Conservation (phyloP, 1,140 invertebrate genomes). For the Drosophila persimilis region DNA sequence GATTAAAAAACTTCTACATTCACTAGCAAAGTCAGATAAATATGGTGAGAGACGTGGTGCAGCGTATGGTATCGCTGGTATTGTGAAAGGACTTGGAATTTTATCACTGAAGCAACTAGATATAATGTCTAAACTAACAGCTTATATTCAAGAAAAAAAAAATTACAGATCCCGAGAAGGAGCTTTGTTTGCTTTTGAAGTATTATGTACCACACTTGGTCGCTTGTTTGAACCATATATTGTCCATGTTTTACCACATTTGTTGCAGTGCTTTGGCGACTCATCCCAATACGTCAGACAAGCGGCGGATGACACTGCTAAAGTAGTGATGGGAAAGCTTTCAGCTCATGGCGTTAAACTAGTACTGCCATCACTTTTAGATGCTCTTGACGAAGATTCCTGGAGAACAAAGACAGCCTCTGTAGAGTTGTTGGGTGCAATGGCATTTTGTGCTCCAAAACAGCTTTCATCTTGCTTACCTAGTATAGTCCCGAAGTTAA, state of each 20-base stretch:
- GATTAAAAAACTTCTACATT: constrained; percentile 93
- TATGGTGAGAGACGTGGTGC: constrained; percentile 96
- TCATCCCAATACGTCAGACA: constrained; percentile 94
- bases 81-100: constrained; percentile 98
- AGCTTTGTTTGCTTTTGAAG: constrained; percentile 98
- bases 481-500: constrained; percentile 98
- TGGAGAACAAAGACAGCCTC: constrained; percentile 99
- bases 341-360: constrained; percentile 98
- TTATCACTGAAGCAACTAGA: constrained; percentile 97
- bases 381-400: constrained; percentile 97
- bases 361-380: constrained; percentile 94
- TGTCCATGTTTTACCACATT: constrained; percentile 96
- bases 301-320: constrained; percentile 97
- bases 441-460: constrained; percentile 99
- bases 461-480: constrained; percentile 98
- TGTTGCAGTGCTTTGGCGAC: constrained; percentile 98
- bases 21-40: constrained; percentile 95
- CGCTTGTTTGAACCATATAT: constrained; percentile 99
- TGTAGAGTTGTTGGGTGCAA: constrained; percentile 97
- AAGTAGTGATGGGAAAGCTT: constrained; percentile 98
- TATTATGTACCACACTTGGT: constrained; percentile 97
- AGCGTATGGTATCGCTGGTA: constrained; percentile 94
- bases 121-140: constrained; percentile 96
- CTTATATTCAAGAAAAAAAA: constrained; percentile 98
- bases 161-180: constrained; percentile 97